phyloP scores from a whole-genome alignment of 2,888 invertebrate species.

The Orthonychiurus folsomi region DNA sequence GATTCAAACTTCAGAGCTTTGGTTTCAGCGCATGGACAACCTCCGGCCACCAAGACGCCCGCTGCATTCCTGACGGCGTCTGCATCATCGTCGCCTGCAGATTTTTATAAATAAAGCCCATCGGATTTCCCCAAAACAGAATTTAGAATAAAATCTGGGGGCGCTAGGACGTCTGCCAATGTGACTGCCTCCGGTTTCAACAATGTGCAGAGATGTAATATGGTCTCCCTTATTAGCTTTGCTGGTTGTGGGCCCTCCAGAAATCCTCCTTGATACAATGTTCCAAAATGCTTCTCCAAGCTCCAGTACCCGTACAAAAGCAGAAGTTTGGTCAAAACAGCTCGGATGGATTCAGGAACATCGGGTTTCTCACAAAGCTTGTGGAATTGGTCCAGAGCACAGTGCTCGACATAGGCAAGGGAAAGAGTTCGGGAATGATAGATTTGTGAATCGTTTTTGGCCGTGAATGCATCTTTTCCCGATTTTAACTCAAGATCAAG shows the following conservation, averaged over 20 bases:
- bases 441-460: constrained; percentile 76
- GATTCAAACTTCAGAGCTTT: not conserved
- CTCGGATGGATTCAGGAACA: constrained; percentile 42
- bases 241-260: constrained; percentile 52
- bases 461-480: constrained; percentile 60
- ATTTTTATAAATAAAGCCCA: constrained; percentile 71
- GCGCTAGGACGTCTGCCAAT: constrained; percentile 75
- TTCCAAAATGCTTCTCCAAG: constrained; percentile 65
- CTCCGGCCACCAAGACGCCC: constrained; percentile 70
- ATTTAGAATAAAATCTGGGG: constrained; percentile 80
- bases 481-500: constrained; percentile 48
- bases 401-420: constrained; percentile 57
- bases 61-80: constrained; percentile 55
- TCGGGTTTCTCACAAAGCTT: constrained; percentile 45
- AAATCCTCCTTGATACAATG: constrained; percentile 57
- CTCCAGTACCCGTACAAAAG: constrained; percentile 58
- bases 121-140: constrained; percentile 76
- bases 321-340: constrained; percentile 54
- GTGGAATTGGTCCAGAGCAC: constrained; percentile 47
- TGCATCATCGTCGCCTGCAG: constrained; percentile 58
- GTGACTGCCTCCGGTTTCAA: constrained; percentile 67
- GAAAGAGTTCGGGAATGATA: constrained; percentile 70
- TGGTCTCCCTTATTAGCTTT: constrained; percentile 55
- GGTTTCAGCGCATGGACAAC: constrained; percentile 43
- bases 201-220: constrained; percentile 58